Base-by-base conservation (phyloP, 37 sponge, comb jelly and placozoan genomes). In the Aplysina aerophoba region DNA sequence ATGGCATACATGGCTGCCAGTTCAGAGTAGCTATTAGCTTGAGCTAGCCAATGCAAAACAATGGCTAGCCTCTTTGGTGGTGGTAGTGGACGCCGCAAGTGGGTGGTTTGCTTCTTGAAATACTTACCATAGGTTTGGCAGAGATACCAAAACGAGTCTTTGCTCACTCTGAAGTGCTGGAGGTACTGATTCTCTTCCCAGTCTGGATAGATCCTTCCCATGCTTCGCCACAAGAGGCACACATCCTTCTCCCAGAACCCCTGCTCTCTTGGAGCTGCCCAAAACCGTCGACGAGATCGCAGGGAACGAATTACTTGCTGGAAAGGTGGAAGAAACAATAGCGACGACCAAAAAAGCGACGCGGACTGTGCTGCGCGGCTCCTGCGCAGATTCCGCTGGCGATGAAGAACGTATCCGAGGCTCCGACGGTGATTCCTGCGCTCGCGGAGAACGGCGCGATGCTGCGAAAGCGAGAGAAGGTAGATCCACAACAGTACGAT, bases 101-200 rank as follows among this genome's bases (percentile, higher is more conserved):
- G 25, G 14, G 73, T 84, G 58, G 71, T 74, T 31, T 84, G 25
- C 30, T 44, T 44, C 36, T 71, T 22, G 25, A 84, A 27, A 66
- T 14, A 33, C 57, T n/a, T 65, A 19, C 56, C 74, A 44, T 53
- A 84, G 14, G 41, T 40, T 24, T 71, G 56, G n/a, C 27, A 72
- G 6, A 84, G 21, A 15, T 20, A 55, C 73, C 85, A 66, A 25
- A 84, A 84, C 4, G 74, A n/a, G 6, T 28, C 68, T 36, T 69
- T 69, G 6, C 22, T 8, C 85, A 84, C 40, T 34, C 85, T 34
- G 50, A 44, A 84, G 44, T 84, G 39, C 44, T 68, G 69, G 4
- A 54, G 17, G n/a, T 84, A 84, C 56, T 84, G 72, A 4, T 54
- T 84, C 30, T 84, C 58, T 36, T 84, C 85, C 50, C 57, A 84